Evolutionary conservation across 2,797 vertebrate species (phyloP), one percentile per base, ranked within the genome.

Genomic region (Steatocranus sp.): DNA sequence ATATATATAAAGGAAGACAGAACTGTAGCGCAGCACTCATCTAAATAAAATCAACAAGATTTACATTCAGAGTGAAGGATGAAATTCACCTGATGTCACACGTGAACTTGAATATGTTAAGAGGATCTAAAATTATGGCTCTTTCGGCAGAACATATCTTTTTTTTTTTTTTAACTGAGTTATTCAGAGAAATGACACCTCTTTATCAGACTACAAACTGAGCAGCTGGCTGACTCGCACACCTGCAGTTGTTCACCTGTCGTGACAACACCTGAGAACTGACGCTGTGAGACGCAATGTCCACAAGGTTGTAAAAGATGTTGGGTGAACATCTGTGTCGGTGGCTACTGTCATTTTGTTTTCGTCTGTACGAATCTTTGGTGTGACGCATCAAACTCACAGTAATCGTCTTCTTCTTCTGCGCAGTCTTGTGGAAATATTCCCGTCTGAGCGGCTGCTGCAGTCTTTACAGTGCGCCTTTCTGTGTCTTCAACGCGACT

Each of bases 191-290:
- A 70, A 48, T 12, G 25, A 75, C 75, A 75, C 11, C 23, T 70
- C 76, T 23, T 17, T 63, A 20, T 50, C 3, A 7, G 18, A 38
- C 6, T 58, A 53, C 11, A 51, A 32, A 53, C 61, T 11, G 8
- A 76, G 51, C 75, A 83, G 63, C 70, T 79, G 76, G 66, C 17
- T 36, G 46, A 43, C 58, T 78, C 68, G 63, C 82, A 68, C 88
- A 93, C 86, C 90, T 92, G 89, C 85, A 50, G 48, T 76, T 61
- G 63, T 58, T 84, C 88, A 91, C 92, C 83, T 91, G 88, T 81
- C 77, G 75, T 32, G 32, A 75, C 83, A 81, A 75, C 82, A 81
- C 34, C 74, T 78, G 68, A 75, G n/a, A 77, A 49, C 11, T 43
- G 63, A 53, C 30, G 61, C 51, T 73, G 25, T 48, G 41, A 30